These are phyloP conservation scores for Agrotis puta DNA, from an alignment of 2,888 invertebrate species.

Conservation along the genomic window DNA sequence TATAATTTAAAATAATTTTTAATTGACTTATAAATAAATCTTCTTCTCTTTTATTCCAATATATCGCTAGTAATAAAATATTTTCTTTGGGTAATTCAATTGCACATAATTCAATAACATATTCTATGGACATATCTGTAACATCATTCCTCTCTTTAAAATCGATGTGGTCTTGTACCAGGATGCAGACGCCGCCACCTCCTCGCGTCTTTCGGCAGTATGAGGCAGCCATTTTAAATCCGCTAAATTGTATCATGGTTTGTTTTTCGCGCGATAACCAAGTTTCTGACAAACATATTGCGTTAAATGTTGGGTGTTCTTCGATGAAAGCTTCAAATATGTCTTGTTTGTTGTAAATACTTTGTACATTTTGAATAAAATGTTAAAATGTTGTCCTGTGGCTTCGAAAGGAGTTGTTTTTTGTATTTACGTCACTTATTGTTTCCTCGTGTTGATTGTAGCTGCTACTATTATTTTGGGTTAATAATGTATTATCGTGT, in stretches of 20 bases:
- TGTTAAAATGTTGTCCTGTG: constrained; percentile 5
- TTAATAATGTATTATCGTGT: background rate
- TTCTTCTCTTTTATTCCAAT: background rate
- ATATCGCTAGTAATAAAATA: background rate
- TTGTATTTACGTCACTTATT: background rate
- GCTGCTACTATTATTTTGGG: background rate
- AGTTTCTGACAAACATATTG: background rate
- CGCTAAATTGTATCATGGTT: background rate
- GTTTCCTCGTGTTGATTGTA: background rate
- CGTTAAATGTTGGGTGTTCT: background rate
- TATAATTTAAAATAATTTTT: background rate
- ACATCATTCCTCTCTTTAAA: background rate
- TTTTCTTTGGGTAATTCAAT: background rate
- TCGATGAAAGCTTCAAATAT: background rate
- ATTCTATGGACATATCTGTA: constrained; percentile 1
- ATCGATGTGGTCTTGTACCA: background rate
- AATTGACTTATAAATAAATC: background rate
- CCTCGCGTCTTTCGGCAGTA: constrained; percentile 6
- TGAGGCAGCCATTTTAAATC: constrained; percentile 1
- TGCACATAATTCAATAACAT: background rate
- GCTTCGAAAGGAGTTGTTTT: background rate
- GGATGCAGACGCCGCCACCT: background rate
- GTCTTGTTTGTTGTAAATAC: background rate
- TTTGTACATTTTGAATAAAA: constrained; percentile 4
- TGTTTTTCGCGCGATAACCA: no score